These are phyloP conservation scores for Schizotus pectinicornis DNA, from an alignment of 2,888 invertebrate species.

Conservation along the genomic window DNA sequence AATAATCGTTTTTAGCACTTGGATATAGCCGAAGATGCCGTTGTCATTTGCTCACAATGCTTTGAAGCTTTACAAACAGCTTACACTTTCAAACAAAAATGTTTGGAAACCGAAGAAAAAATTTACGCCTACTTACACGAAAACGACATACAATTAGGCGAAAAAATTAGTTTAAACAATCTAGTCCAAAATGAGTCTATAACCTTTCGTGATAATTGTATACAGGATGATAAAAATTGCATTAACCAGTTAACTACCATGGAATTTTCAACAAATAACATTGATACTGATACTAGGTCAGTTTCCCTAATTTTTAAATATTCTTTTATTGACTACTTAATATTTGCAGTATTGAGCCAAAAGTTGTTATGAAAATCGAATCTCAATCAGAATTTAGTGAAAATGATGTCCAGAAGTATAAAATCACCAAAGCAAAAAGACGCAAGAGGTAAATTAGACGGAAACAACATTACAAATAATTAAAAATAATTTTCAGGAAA, in stretches of 20 bases:
- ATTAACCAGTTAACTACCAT: background rate
- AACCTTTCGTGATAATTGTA: too few relatives aligned
- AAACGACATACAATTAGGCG: conserved; percentile 6
- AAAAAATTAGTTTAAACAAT: conserved; percentile 6
- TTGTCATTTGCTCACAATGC: conserved; percentile 13
- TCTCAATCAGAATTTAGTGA: too few relatives aligned
- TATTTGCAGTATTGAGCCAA: too few relatives aligned
- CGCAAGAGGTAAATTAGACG: background rate
- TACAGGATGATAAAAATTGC: too few relatives aligned
- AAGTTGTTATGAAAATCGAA: too few relatives aligned
- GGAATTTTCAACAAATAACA: too few relatives aligned
- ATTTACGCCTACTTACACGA: conserved; percentile 13
- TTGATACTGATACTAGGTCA: too few relatives aligned
- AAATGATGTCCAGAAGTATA: too few relatives aligned
- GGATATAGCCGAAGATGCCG: conserved; percentile 2
- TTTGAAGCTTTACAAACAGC: conserved; percentile 6
- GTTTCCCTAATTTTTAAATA: too few relatives aligned
- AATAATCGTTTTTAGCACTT: conserved; percentile 3
- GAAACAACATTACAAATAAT: background rate
- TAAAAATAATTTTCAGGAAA: background rate
- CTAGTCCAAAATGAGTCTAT: too few relatives aligned
- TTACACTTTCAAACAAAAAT: conserved; percentile 15
- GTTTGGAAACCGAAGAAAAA: conserved; percentile 14
- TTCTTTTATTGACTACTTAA: too few relatives aligned
- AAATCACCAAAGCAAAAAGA: background rate